phyloP scores from a whole-genome alignment of 2,888 invertebrate genomes.

The Leucophenga montana region DNA sequence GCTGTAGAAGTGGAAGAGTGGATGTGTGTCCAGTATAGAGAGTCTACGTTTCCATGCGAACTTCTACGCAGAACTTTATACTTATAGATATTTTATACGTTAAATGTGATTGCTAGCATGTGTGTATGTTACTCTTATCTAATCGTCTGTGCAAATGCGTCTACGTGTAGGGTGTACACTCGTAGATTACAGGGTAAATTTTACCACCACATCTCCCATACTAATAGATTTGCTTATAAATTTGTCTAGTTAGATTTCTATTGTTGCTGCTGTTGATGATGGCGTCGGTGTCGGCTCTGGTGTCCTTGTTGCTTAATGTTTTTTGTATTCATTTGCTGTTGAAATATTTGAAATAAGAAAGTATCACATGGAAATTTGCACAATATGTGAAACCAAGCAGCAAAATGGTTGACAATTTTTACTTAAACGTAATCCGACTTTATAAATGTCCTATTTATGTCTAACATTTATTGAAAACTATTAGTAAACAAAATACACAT shows the following conservation, averaged over 20 bases:
- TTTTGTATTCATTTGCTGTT: background rate
- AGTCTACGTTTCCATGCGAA: background rate
- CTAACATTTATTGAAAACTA: no score
- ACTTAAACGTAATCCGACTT: no score
- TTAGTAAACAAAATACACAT: no score
- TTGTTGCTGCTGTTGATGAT: background rate
- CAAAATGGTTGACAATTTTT: no score
- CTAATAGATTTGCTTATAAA: background rate
- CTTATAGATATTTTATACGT: background rate
- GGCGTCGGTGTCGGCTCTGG: no score
- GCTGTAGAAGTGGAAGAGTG: background rate
- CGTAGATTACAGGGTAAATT: background rate
- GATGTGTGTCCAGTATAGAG: background rate
- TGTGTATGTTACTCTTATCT: background rate
- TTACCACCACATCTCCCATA: background rate
- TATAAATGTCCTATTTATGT: no score
- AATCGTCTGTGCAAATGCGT: slow-evolving; percentile 17
- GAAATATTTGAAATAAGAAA: background rate
- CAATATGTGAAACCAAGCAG: background rate
- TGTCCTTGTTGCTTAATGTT: no score
- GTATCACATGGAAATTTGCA: background rate
- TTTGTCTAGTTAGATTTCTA: slow-evolving; percentile 2
- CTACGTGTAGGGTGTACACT: background rate
- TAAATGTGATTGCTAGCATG: background rate
- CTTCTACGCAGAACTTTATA: background rate